Evolutionary conservation across 2,113 vertebrate genomes (phyloP).

Genomic region (Saguinus imperator): DNA sequence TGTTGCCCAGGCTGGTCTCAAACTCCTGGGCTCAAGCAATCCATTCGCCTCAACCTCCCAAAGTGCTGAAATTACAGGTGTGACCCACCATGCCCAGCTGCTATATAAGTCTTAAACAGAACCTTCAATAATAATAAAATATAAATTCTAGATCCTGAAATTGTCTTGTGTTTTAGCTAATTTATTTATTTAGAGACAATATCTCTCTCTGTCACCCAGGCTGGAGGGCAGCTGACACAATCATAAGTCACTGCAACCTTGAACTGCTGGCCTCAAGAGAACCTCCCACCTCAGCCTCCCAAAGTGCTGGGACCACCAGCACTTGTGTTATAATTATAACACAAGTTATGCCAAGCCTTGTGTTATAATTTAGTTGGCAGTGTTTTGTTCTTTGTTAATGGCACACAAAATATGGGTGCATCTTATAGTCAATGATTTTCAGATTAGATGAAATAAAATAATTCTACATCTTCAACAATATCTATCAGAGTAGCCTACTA

Average conservation of each 20-base stretch:
- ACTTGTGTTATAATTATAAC: neutral
- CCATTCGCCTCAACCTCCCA: too few species aligned
- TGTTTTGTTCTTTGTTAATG: constrained; percentile 35
- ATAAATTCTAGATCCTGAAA: constrained; percentile 49
- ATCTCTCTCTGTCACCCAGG: too few species aligned
- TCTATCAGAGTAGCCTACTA: neutral
- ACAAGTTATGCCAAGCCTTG: neutral
- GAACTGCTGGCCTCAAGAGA: too few species aligned
- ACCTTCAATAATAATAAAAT: neutral
- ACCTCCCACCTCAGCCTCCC: too few species aligned
- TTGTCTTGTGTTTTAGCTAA: constrained; percentile 16
- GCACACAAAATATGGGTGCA: neutral
- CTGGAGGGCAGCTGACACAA: too few species aligned
- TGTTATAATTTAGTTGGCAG: constrained; percentile 30
- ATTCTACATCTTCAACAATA: neutral
- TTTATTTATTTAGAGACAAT: too few species aligned
- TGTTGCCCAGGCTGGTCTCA: too few species aligned
- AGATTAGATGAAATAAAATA: constrained; percentile 39
- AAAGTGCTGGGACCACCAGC: too few species aligned
- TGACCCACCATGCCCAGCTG: too few species aligned
- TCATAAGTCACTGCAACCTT: too few species aligned
- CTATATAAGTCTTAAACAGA: neutral
- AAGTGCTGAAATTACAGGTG: too few species aligned
- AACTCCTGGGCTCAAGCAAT: too few species aligned
- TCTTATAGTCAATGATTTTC: constrained; percentile 25